These are phyloP conservation scores for Collichthys lucidus DNA, from an alignment of 2,113 vertebrate species.

Conservation along the genomic window DNA sequence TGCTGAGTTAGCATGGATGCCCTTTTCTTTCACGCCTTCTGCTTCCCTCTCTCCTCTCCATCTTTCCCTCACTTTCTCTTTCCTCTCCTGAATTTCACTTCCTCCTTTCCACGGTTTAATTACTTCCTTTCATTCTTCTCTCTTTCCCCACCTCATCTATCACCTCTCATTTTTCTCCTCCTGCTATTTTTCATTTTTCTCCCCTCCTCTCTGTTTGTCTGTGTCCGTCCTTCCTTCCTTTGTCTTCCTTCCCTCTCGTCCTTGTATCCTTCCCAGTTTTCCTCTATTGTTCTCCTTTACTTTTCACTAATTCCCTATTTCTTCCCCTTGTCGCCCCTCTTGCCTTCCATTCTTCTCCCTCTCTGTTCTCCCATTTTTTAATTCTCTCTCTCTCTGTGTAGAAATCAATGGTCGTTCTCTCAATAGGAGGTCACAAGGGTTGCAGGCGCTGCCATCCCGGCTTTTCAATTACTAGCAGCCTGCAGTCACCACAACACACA, in stretches of 20 bases:
- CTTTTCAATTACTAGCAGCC: conserved; percentile 86
- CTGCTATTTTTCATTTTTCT: neutral
- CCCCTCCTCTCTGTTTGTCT: neutral
- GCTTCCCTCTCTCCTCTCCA: neutral
- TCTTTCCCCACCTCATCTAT: neutral
- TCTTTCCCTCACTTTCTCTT: neutral
- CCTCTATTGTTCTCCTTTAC: neutral
- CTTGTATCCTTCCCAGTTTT: neutral
- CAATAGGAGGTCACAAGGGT: conserved; percentile 82
- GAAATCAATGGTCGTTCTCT: conserved; percentile 83
- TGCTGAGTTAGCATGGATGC: neutral
- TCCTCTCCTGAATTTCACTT: neutral
- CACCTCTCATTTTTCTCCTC: neutral
- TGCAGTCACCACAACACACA: conserved; percentile 57
- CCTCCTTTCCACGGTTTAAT: neutral
- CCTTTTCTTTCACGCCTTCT: neutral
- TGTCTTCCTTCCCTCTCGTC: neutral
- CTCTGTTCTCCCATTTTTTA: conserved; percentile 7
- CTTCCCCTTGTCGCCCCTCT: neutral
- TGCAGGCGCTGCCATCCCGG: conserved; percentile 62
- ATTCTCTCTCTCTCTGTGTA: conserved; percentile 51
- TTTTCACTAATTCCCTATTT: neutral
- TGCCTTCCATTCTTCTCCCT: neutral
- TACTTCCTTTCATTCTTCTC: neutral
- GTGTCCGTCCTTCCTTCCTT: neutral